Evolutionary conservation across 2,113 vertebrate species (phyloP), one percentile per base, ranked within the genome.

Genomic region (Crotalus tigris): DNA sequence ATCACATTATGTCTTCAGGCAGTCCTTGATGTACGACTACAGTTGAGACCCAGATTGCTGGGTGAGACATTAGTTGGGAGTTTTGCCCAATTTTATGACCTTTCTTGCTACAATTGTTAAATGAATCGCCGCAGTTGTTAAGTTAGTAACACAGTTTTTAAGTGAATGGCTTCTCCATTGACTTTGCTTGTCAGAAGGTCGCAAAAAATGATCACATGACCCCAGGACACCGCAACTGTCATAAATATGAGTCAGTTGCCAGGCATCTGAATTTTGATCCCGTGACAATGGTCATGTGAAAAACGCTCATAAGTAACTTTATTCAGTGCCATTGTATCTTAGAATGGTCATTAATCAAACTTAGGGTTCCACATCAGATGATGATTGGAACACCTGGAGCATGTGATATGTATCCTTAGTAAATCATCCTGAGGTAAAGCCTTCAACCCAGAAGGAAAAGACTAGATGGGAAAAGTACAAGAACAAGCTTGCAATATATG

Each of bases 331-430:
- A 69, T 69, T 69, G 5, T 69, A 69, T 15, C 64, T 69, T 69
- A 13, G 64, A 69, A 69, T 0, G 4, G 5, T 69, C 64, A 69
- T 5, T 33, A 33, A 33, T 33, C 13, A n/a, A 61, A 59, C 3
- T 9, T 23, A 92, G 90, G 1, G 21, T 88, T 96, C 94, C 88
- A 91, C 92, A 91, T 54, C 10, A 69, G 29, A 94, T 95, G 94
- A 94, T 92, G n/a, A 15, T 17, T 33, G 15, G 17, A 88, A 39
- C 15, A 8, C 2, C 17, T 26, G 24, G 44, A 87, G 21, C 44
- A 87, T 26, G 4, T 24, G 46, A 87, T 51, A 2, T 15, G 6
- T 53, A 26, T 87, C 49, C 24, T 51, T 87, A n/a, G 7, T 55
- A 55, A 55, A 33, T 88, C 29, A 21, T 12, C 64, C 29, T 33